phyloP scores from a whole-genome alignment of 2,888 invertebrate genomes.

The Cynaeus angustus region DNA sequence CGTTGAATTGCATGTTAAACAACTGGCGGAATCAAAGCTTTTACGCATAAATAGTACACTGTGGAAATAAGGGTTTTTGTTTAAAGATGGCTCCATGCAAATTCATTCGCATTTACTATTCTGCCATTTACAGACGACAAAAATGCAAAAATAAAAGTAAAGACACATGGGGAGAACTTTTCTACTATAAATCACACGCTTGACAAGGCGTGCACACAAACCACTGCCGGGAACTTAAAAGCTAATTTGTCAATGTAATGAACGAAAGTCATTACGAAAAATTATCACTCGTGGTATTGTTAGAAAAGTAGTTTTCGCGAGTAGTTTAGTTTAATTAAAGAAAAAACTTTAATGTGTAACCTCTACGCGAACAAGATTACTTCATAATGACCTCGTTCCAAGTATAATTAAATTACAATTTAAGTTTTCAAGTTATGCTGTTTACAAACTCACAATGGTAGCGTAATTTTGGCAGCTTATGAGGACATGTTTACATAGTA shows the following conservation, averaged over 20 bases:
- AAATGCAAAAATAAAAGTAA: constrained; percentile 1
- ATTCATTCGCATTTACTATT: not conserved
- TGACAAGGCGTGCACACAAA: constrained; percentile 4
- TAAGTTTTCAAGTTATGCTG: too few species aligned
- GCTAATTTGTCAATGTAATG: constrained; percentile 4
- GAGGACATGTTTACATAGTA: too few species aligned
- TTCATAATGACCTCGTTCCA: too few species aligned
- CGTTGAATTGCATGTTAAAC: constrained; percentile 4
- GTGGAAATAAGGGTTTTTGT: not conserved
- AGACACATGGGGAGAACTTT: not conserved
- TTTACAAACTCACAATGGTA: too few species aligned
- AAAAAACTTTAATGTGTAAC: too few species aligned
- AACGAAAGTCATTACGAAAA: not conserved
- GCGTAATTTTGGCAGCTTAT: too few species aligned
- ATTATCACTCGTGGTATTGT: not conserved
- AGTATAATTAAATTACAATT: too few species aligned
- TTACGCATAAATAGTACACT: not conserved
- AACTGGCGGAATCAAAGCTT: constrained; percentile 1
- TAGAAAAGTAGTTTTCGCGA: too few species aligned
- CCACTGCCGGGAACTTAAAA: not conserved
- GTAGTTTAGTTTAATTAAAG: too few species aligned
- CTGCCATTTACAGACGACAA: not conserved
- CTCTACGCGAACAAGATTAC: too few species aligned
- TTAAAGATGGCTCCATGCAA: not conserved
- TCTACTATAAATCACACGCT: not conserved